phyloP scores from a whole-genome alignment of 2,888 invertebrate genomes.

The Volucella inanis region DNA sequence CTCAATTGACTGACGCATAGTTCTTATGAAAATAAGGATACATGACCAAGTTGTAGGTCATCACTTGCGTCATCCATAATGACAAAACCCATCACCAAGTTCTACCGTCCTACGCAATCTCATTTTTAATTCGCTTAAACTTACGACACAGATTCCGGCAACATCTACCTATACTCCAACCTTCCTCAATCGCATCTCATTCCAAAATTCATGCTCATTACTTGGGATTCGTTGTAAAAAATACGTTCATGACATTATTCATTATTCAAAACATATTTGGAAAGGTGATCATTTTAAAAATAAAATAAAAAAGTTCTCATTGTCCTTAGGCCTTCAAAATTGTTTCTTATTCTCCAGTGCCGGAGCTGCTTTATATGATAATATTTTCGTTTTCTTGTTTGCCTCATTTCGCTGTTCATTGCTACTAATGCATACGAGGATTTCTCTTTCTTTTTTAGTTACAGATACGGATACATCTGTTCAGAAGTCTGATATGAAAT shows the following conservation, averaged over 20 bases:
- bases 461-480: neutral
- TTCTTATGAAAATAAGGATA: too few relatives aligned
- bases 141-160: neutral
- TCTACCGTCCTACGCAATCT: neutral
- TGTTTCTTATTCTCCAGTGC: neutral
- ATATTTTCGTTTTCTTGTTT: neutral
- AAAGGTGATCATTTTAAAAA: neutral
- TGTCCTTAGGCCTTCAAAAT: slow-evolving; percentile 18
- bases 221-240: slow-evolving; percentile 1
- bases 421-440: neutral
- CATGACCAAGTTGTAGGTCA: neutral
- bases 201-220: neutral
- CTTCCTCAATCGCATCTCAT: too few relatives aligned
- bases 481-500: neutral
- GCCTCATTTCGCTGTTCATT: too few relatives aligned
- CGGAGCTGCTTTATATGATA: neutral
- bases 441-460: neutral
- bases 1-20: too few relatives aligned
- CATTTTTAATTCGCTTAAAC: slow-evolving; percentile 11
- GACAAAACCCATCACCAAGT: neutral
- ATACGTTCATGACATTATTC: neutral
- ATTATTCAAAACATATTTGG: slow-evolving; percentile 1
- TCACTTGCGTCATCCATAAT: neutral
- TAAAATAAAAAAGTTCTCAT: neutral
- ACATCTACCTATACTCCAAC: neutral